A percentile compares a stretch with the other conserved stretches of the same genome.
Conservation (phyloP, 2,113 vertebrate genomes). For the Grammomys dolichurus region DNA sequence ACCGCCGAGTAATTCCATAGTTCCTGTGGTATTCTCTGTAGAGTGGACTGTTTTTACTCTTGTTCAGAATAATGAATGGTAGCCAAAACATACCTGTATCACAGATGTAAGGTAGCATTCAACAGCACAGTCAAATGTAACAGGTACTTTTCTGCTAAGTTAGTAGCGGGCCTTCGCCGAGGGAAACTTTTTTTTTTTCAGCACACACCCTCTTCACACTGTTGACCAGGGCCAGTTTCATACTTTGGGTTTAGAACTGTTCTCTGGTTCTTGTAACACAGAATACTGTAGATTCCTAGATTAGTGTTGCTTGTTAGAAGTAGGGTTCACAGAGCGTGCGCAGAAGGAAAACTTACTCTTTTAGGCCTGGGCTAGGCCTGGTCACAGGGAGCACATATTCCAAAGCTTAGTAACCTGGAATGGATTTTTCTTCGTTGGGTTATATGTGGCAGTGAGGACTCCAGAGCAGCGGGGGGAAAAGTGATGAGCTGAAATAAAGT, state of each 20-base stretch:
- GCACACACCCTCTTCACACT: slow-evolving; percentile 73
- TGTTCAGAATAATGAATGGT: slow-evolving; percentile 85
- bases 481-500: neutral
- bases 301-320: slow-evolving; percentile 58
- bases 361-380: neutral
- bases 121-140: slow-evolving; percentile 83
- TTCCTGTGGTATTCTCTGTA: slow-evolving; percentile 82
- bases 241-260: slow-evolving; percentile 70
- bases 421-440: slow-evolving; percentile 20
- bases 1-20: slow-evolving; percentile 74
- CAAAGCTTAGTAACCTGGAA: slow-evolving; percentile 15
- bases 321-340: neutral
- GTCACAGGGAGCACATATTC: neutral
- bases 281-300: slow-evolving; percentile 60
- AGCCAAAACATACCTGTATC: slow-evolving; percentile 80
- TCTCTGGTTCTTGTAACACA: slow-evolving; percentile 69
- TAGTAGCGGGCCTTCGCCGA: slow-evolving; percentile 77
- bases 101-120: slow-evolving; percentile 84
- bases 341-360: neutral
- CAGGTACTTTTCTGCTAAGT: slow-evolving; percentile 83
- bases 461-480: slow-evolving; percentile 1
- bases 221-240: slow-evolving; percentile 71
- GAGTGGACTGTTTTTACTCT: slow-evolving; percentile 81
- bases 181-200: slow-evolving; percentile 79
- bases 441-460: neutral